Evolutionary conservation across 2,113 vertebrate species (phyloP).

Genomic region (Hoplias malabaricus): DNA sequence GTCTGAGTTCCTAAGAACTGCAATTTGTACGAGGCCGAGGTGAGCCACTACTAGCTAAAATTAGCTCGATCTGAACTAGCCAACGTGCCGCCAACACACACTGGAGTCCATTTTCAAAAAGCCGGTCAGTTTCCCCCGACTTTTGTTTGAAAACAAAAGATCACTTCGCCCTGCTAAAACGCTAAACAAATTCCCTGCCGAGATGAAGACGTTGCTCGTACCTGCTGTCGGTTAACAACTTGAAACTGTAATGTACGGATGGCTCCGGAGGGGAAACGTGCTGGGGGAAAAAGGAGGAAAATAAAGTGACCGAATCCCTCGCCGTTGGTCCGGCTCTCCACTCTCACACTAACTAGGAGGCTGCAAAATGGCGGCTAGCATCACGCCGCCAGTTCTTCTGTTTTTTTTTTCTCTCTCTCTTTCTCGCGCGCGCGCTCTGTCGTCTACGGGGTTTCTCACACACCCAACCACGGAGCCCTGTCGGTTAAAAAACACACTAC

Average conservation of each 20-base stretch:
- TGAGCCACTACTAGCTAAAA: conserved; percentile 47
- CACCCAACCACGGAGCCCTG: conserved; percentile 69
- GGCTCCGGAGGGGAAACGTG: conserved; percentile 73
- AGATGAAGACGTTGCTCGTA: conserved; percentile 67
- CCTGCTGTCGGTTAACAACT: conserved; percentile 78
- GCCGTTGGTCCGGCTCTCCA: conserved; percentile 86
- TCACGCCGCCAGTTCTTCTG: conserved; percentile 81
- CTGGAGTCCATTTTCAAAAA: conserved; percentile 82
- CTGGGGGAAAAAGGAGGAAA: conserved; percentile 70
- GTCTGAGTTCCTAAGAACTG: not conserved
- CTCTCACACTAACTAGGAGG: conserved; percentile 85
- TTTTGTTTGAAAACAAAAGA: conserved; percentile 71
- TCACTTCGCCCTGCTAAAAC: conserved; percentile 46
- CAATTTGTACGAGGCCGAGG: not conserved
- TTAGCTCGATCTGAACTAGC: conserved; percentile 58
- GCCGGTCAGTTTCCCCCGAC: conserved; percentile 78
- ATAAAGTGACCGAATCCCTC: conserved; percentile 81
- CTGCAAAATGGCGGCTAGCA: conserved; percentile 97
- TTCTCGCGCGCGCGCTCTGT: too few species aligned
- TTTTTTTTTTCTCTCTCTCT: not conserved
- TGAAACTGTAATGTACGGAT: conserved; percentile 66
- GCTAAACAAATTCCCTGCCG: conserved; percentile 47
- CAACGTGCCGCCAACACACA: conserved; percentile 78
- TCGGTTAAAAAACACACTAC: not conserved
- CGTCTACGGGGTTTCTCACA: conserved; percentile 85